phyloP scores from a whole-genome alignment of 2,113 vertebrate species.

The Hemiprocne comata region DNA sequence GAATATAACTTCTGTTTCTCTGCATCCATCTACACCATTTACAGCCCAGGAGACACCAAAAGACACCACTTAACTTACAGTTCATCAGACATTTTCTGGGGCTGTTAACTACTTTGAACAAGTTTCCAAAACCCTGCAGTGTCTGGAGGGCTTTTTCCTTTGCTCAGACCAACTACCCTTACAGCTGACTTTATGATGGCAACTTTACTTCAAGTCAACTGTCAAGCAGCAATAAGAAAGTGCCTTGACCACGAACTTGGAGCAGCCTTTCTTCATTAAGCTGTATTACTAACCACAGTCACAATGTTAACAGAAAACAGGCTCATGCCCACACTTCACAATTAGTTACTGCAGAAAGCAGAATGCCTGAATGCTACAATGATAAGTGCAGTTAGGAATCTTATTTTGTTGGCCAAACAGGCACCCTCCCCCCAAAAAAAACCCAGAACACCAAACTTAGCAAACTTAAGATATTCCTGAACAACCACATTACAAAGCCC shows the following conservation, averaged over 20 bases:
- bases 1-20: not conserved
- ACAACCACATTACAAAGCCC: not conserved
- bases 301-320: rapidly evolving
- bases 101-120: not conserved
- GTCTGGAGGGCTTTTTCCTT: not conserved
- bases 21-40: not conserved
- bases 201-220: not conserved
- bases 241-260: not conserved
- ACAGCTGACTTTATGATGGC: not conserved
- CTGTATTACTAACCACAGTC: rapidly evolving
- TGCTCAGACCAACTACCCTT: not conserved
- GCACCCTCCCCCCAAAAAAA: not conserved
- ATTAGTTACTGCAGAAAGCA: not conserved
- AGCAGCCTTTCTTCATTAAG: not conserved
- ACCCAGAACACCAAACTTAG: not conserved
- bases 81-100: not conserved
- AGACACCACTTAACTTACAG: not conserved
- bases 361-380: not conserved
- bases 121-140: not conserved
- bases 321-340: not conserved
- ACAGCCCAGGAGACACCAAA: not conserved
- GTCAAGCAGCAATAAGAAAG: not conserved
- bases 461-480: not conserved
- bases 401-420: not conserved
- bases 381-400: not conserved